Conservation (phyloP, 2,888 invertebrate genomes). For the Alentia gelatinosa region DNA sequence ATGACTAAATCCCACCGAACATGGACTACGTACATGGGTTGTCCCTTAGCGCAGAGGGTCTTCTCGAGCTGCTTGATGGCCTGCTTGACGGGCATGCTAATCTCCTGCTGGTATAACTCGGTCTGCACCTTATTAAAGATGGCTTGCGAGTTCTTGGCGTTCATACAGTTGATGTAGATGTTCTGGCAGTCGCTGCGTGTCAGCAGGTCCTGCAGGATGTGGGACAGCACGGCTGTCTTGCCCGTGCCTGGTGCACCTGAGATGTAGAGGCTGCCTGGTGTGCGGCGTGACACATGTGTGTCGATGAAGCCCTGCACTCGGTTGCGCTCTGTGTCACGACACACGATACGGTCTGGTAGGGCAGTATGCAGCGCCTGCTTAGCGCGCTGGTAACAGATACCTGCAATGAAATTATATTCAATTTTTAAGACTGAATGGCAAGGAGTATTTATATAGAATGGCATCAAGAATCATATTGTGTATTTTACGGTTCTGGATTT, state of each 20-base stretch:
- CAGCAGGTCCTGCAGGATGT: conserved; percentile 83
- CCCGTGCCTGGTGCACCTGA: conserved; percentile 99
- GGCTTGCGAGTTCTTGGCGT: conserved; percentile 89
- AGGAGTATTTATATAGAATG: too few relatives aligned
- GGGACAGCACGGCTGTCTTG: conserved; percentile 93
- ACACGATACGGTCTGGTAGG: conserved; percentile 82
- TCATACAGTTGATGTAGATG: conserved; percentile 93
- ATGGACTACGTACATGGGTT: conserved; percentile 1
- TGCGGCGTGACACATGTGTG: conserved; percentile 85
- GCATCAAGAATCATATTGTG: too few relatives aligned
- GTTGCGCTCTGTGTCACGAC: conserved; percentile 90
- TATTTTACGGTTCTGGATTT: too few relatives aligned
- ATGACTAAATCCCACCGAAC: too few relatives aligned
- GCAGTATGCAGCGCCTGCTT: conserved; percentile 83
- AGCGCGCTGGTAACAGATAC: conserved; percentile 74
- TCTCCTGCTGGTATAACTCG: conserved; percentile 83
- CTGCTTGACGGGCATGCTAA: conserved; percentile 82
- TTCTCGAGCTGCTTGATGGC: conserved; percentile 86
- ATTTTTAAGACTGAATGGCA: too few relatives aligned
- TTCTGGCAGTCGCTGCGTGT: conserved; percentile 74
- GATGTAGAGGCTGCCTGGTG: conserved; percentile 92
- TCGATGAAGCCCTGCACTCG: conserved; percentile 87
- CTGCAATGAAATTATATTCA: conserved; percentile 65
- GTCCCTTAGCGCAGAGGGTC: conserved; percentile 81
- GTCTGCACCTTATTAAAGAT: conserved; percentile 90